phyloP scores from a whole-genome alignment of 1,140 invertebrate genomes.

The Eupristina koningsbergeri region DNA sequence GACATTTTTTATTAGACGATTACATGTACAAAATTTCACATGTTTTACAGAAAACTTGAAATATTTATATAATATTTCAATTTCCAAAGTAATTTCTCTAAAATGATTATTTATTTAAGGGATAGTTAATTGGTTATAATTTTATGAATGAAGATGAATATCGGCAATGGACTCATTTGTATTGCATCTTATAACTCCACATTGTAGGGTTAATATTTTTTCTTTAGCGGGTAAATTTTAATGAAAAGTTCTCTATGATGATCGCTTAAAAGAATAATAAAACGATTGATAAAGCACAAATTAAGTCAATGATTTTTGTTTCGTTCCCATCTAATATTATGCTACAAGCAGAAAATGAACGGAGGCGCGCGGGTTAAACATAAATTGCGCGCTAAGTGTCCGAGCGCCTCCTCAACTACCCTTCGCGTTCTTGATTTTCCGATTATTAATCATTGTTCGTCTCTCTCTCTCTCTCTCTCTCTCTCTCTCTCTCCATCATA shows the following conservation, averaged over 20 bases:
- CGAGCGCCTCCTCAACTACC: constrained; percentile 11
- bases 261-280: background rate
- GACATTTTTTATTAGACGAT: too few relatives aligned
- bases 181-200: background rate
- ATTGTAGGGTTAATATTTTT: constrained; percentile 3
- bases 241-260: background rate
- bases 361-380: background rate
- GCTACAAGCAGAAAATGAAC: constrained; percentile 20
- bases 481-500: constrained; percentile 11
- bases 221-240: background rate
- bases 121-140: background rate
- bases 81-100: background rate
- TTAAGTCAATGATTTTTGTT: constrained; percentile 16
- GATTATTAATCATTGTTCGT: constrained; percentile 43
- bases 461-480: background rate
- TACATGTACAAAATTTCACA: too few relatives aligned
- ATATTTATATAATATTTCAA: too few relatives aligned
- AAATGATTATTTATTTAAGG: too few relatives aligned
- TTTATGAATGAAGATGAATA: background rate
- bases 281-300: constrained; percentile 9
- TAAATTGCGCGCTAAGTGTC: constrained; percentile 20
- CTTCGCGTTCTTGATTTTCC: constrained; percentile 45
- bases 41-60: too few relatives aligned
- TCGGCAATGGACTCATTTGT: background rate
- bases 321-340: constrained; percentile 36